A percentile compares a stretch with the other conserved stretches of the same genome.
Conservation (phyloP, 2,888 invertebrate species). For the Ligdia adustata region DNA sequence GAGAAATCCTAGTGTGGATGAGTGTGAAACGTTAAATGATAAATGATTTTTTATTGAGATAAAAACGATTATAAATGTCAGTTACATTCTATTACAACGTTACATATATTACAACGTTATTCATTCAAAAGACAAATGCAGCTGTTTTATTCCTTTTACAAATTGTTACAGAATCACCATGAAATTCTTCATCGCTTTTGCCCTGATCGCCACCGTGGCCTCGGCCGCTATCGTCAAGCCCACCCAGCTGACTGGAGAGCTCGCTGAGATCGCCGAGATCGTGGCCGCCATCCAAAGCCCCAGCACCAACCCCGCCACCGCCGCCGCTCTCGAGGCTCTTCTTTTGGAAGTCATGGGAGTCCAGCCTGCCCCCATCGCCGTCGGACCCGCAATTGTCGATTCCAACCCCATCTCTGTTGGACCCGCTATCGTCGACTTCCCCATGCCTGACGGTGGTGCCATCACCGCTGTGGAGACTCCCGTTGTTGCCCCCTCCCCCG, state of each 20-base stretch:
- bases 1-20: too few species aligned
- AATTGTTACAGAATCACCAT: constrained; percentile 45
- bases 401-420: constrained; percentile 40
- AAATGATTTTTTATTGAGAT: too few species aligned
- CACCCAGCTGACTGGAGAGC: constrained; percentile 20
- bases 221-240: constrained; percentile 52
- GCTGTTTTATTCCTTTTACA: too few species aligned
- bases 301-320: constrained; percentile 41
- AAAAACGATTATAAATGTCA: too few species aligned
- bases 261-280: constrained; percentile 39
- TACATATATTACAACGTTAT: too few species aligned
- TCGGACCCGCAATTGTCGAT: constrained; percentile 37
- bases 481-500: constrained; percentile 9
- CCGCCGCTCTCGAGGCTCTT: constrained; percentile 35
- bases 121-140: too few species aligned
- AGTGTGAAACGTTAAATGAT: too few species aligned
- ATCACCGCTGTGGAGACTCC: constrained; percentile 17
- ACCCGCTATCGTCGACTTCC: constrained; percentile 41
- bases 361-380: constrained; percentile 24
- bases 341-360: constrained; percentile 29
- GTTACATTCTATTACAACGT: too few species aligned
- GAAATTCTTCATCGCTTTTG: constrained; percentile 65
- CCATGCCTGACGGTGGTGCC: constrained; percentile 33
- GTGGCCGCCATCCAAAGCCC: constrained; percentile 40
- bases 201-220: constrained; percentile 60